Conservation (phyloP, 2,888 invertebrate genomes). For the Tenthredo notha region DNA sequence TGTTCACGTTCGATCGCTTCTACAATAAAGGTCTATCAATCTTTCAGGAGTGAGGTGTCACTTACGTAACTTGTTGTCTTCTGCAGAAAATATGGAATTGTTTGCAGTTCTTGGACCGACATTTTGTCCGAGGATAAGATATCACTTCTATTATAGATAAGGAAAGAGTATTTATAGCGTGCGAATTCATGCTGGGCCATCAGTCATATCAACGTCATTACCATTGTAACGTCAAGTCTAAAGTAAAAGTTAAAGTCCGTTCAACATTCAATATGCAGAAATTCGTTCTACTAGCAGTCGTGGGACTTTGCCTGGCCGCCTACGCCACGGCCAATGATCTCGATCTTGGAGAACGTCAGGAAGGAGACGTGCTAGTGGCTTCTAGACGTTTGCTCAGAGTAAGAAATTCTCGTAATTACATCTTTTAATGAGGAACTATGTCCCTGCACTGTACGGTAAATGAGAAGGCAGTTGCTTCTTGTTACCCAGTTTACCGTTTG, state of each 20-base stretch:
- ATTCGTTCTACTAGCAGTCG: constrained; percentile 55
- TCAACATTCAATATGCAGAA: constrained; percentile 42
- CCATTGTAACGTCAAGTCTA: constrained; percentile 22
- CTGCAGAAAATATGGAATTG: constrained; percentile 12
- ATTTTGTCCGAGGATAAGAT: constrained; percentile 13
- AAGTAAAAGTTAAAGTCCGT: constrained; percentile 21
- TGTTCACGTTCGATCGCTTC: neutral
- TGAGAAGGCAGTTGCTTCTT: constrained; percentile 2
- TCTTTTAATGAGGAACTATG: constrained; percentile 47
- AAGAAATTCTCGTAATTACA: constrained; percentile 54
- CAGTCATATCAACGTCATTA: constrained; percentile 36
- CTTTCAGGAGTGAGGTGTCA: neutral
- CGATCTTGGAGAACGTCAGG: constrained; percentile 59
- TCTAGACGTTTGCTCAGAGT: constrained; percentile 62
- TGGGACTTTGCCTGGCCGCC: constrained; percentile 62
- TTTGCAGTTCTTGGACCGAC: neutral
- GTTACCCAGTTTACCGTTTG: neutral
- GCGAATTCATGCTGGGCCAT: constrained; percentile 34
- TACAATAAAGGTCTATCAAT: neutral
- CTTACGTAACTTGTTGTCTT: constrained; percentile 45
- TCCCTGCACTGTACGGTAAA: constrained; percentile 24
- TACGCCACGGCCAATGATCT: constrained; percentile 60
- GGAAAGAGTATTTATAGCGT: constrained; percentile 13
- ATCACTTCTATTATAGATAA: constrained; percentile 19
- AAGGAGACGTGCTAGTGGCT: constrained; percentile 59